Evolutionary conservation across 2,797 vertebrate species (phyloP), one percentile per base, ranked within the genome.

Genomic region (Pseudomugil tenellus): DNA sequence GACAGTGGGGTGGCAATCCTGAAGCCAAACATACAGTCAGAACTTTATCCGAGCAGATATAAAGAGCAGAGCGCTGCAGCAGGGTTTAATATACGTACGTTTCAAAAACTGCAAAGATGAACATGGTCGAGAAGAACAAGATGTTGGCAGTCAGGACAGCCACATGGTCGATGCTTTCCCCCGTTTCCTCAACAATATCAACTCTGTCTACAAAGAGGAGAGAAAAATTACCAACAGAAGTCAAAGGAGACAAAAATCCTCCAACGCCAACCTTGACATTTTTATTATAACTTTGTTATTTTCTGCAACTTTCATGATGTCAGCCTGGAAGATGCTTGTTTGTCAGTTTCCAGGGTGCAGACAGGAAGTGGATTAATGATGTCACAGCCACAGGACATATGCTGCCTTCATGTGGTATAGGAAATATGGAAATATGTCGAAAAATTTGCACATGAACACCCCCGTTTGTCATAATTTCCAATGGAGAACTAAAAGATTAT

Each of bases 61-160:
- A 39, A 39, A 16, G 23, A 39, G 8, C 9, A 17, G 13, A 63
- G 12, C 19, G 4, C 12, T 2, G 46, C 13, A 31, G 23, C 12
- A 29, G 10, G 29, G 4, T 56, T n/a, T n/a, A 12, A 43, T 66
- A 83, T 74, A 94, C 97, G 85, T 93, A 98, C 97, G 98, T 99
- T 93, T 99, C 97, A 89, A 98, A 99, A 75, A 99, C 92, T 0
- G 98, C 96, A 81, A 99, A 99, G 74, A 96, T 95, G 88, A 99
- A 99, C 74, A 99, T 92, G 90, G 96, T 75, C 64, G 96, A 56
- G 79, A 99, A 99, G 91, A 99, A 99, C 25, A 99, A 93, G 80
- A 94, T 0, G 71, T 98, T 99, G 70, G 96, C 95, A 17, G 94
- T 95, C 49, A 97, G 67, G 19, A 97, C 95, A 9, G 96, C 96